A percentile compares a stretch with the other conserved stretches of the same genome.
These are phyloP conservation scores for Drosophila barbarae DNA, from an alignment of 2,888 invertebrate genomes.

Conservation along the genomic window DNA sequence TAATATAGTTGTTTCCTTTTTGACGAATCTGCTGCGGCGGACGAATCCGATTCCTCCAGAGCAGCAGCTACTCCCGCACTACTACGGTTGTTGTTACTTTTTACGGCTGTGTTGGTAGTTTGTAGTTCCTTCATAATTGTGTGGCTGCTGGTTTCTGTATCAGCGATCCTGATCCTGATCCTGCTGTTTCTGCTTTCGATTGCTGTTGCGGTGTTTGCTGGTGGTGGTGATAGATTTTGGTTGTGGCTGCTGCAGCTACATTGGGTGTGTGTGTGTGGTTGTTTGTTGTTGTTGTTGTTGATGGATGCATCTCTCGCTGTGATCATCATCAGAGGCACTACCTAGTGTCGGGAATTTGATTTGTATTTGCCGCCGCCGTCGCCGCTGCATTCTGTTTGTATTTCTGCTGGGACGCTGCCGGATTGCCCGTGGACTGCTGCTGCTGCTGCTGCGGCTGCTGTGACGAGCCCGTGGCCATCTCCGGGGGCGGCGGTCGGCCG, in stretches of 20 bases:
- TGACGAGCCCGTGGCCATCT: slow-evolving; percentile 71
- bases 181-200: slow-evolving; percentile 34
- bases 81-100: slow-evolving; percentile 53
- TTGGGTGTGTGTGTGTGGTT: slow-evolving; percentile 41
- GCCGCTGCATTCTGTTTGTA: slow-evolving; percentile 74
- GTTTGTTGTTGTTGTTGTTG: slow-evolving; percentile 48
- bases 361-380: slow-evolving; percentile 76
- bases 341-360: slow-evolving; percentile 80
- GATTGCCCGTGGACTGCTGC: slow-evolving; percentile 37
- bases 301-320: slow-evolving; percentile 35
- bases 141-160: slow-evolving; percentile 42
- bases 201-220: slow-evolving; percentile 50
- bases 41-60: slow-evolving; percentile 42
- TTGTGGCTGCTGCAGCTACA: slow-evolving; percentile 58
- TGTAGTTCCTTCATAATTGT: slow-evolving; percentile 41
- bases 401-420: slow-evolving; percentile 70
- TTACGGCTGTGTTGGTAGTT: slow-evolving; percentile 57
- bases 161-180: slow-evolving; percentile 43
- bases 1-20: slow-evolving; percentile 69
- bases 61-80: slow-evolving; percentile 44
- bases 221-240: slow-evolving; percentile 45
- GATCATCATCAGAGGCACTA: slow-evolving; percentile 75
- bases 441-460: slow-evolving; percentile 52
- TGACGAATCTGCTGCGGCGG: slow-evolving; percentile 69
- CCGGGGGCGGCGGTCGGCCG: slow-evolving; percentile 73